These are phyloP conservation scores for Helleia helle DNA, from an alignment of 2,888 invertebrate species.

Conservation along the genomic window DNA sequence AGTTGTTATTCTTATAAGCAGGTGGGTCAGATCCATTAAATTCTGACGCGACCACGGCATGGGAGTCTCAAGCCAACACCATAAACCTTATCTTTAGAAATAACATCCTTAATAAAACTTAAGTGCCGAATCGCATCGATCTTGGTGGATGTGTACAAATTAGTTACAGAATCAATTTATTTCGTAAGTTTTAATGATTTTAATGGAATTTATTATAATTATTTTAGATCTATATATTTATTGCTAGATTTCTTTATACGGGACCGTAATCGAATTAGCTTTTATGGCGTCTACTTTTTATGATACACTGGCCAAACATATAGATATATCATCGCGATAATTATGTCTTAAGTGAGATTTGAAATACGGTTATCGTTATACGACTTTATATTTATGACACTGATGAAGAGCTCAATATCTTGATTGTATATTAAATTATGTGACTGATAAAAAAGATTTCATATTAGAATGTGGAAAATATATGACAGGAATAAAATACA, in stretches of 20 bases:
- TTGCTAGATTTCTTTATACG: neutral
- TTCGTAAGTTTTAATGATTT: neutral
- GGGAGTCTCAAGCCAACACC: neutral
- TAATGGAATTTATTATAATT: neutral
- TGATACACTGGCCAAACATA: neutral
- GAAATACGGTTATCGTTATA: neutral
- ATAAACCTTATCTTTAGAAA: neutral
- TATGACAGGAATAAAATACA: no score
- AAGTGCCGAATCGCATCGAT: constrained; percentile 2
- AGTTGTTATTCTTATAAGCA: neutral
- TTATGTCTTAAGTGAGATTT: neutral
- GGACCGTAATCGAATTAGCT: neutral
- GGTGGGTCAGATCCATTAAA: constrained; percentile 3
- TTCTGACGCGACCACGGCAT: neutral
- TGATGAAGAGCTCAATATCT: no score
- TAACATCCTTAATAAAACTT: constrained; percentile 1
- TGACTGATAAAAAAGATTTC: no score
- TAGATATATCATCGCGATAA: neutral
- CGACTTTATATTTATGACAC: neutral
- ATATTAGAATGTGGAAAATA: no score
- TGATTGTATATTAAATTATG: no score
- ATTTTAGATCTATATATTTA: neutral
- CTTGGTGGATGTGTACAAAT: neutral
- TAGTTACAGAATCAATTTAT: neutral
- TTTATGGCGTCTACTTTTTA: neutral